These are phyloP conservation scores for Coleophora deauratella DNA, from an alignment of 2,888 invertebrate species.

Conservation along the genomic window DNA sequence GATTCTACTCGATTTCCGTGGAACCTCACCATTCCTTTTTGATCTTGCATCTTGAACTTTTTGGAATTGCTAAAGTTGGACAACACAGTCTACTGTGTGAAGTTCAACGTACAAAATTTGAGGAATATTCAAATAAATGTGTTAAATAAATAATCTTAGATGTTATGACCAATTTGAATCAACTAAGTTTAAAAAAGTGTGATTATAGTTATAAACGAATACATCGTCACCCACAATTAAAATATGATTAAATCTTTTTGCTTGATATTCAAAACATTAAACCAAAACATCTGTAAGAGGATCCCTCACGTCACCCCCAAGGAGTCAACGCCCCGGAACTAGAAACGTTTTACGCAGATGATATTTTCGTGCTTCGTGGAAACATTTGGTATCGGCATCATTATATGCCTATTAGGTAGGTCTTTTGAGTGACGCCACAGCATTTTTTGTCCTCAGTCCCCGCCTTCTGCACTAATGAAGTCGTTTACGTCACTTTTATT, in stretches of 20 bases:
- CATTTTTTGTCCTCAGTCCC: constrained; percentile 52
- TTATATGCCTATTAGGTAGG: constrained; percentile 67
- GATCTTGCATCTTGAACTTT: constrained; percentile 16
- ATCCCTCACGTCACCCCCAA: constrained; percentile 27
- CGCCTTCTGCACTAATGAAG: constrained; percentile 65
- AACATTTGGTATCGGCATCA: constrained; percentile 42
- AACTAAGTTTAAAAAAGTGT: too few relatives aligned
- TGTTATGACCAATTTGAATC: too few relatives aligned
- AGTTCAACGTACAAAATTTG: constrained; percentile 17
- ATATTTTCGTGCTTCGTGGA: constrained; percentile 55
- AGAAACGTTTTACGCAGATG: constrained; percentile 46
- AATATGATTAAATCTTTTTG: too few relatives aligned
- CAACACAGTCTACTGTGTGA: constrained; percentile 1
- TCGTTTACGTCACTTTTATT: constrained; percentile 70
- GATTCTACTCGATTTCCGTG: constrained; percentile 45
- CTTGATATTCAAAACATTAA: too few relatives aligned
- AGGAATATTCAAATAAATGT: too few relatives aligned
- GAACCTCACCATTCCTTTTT: constrained; percentile 38
- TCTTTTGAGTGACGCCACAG: constrained; percentile 34
- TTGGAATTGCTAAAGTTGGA: too few relatives aligned
- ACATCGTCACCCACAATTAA: too few relatives aligned
- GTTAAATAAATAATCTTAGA: too few relatives aligned
- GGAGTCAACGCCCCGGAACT: constrained; percentile 36
- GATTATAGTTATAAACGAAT: too few relatives aligned
- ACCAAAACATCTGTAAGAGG: constrained; percentile 13